Conservation (phyloP, 1,140 invertebrate species). For the Coptotermes formosanus region DNA sequence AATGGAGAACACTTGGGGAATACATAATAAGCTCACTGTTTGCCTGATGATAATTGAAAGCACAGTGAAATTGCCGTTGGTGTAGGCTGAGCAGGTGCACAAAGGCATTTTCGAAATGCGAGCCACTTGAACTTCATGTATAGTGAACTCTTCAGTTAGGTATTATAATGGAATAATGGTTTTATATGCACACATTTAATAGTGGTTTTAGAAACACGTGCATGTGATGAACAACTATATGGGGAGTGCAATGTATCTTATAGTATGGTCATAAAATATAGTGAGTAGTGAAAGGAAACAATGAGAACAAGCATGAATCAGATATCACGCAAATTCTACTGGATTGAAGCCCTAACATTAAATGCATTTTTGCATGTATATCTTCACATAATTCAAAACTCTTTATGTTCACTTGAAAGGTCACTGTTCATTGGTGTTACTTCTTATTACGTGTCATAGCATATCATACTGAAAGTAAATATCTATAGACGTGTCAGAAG, state of each 20-base stretch:
- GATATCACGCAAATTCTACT: background rate
- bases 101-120: conserved; percentile 11
- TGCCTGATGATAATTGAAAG: conserved; percentile 19
- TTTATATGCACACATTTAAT: background rate
- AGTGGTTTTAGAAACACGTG: background rate
- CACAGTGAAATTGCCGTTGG: background rate
- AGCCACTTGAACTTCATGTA: background rate
- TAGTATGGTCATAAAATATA: background rate
- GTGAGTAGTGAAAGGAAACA: background rate
- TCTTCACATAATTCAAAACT: background rate
- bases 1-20: background rate
- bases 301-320: background rate
- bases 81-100: background rate
- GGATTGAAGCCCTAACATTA: background rate
- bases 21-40: background rate
- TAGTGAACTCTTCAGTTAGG: background rate
- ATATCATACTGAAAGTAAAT: background rate
- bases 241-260: background rate
- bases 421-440: background rate
- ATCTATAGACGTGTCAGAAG: background rate
- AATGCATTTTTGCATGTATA: background rate
- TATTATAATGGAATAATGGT: background rate
- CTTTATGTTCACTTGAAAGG: background rate
- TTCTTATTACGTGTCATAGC: background rate
- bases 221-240: background rate